phyloP scores from a whole-genome alignment of 37 sponge, comb jelly and placozoan species.

The Agelas oroides region DNA sequence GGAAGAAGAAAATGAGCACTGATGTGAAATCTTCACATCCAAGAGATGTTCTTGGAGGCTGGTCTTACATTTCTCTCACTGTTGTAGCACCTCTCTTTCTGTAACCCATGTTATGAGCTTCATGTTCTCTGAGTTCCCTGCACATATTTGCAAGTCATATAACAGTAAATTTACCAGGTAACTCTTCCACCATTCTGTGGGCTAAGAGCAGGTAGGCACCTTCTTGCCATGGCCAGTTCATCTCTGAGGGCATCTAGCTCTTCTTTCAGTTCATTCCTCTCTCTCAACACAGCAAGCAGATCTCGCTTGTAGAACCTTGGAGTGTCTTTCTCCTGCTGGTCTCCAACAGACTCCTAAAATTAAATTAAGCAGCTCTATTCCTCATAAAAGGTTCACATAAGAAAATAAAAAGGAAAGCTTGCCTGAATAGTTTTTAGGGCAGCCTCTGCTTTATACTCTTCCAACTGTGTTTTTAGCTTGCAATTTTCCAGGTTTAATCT shows the following conservation, averaged over 20 bases:
- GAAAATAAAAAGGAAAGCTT: too few species aligned
- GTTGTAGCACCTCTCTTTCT: conserved; percentile 5
- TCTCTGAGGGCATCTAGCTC: conserved; percentile 47
- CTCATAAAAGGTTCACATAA: too few species aligned
- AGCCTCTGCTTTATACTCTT: conserved; percentile 17
- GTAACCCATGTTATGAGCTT: not conserved
- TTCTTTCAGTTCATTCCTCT: conserved; percentile 59
- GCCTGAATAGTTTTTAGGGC: not conserved
- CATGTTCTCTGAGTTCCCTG: too few species aligned
- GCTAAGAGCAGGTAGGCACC: too few species aligned
- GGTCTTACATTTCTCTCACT: conserved; percentile 49
- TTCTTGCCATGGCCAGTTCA: conserved; percentile 52
- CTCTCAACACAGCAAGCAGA: conserved; percentile 55
- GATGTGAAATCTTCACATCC: too few species aligned
- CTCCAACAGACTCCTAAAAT: too few species aligned
- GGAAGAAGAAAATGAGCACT: too few species aligned
- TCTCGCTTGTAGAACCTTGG: conserved; percentile 73
- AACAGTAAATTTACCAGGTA: too few species aligned
- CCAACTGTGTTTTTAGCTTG: conserved; percentile 10
- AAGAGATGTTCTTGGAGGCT: too few species aligned
- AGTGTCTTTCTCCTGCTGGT: not conserved
- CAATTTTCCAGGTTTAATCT: conserved; percentile 1
- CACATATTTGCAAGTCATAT: too few species aligned
- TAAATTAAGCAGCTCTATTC: too few species aligned
- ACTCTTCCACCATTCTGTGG: too few species aligned